Evolutionary conservation across 2,797 vertebrate genomes (phyloP).

Genomic region (Molossus alvarezi): DNA sequence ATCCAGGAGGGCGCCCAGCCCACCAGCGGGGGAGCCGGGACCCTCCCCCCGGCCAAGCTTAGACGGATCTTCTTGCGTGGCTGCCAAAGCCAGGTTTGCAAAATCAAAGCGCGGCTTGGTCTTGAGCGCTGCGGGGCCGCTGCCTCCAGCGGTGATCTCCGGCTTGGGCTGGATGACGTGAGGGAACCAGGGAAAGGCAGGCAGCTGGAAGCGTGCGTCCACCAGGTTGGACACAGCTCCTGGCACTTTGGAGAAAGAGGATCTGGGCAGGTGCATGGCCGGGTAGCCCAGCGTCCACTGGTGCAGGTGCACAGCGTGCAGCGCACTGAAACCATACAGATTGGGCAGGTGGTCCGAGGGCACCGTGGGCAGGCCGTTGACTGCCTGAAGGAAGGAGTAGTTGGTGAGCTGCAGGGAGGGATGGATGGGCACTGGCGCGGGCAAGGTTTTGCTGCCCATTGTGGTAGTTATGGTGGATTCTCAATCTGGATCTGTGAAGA

Average conservation of each 20-base stretch:
- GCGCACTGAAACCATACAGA: slow-evolving; percentile 97
- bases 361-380: slow-evolving; percentile 94
- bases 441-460: slow-evolving; percentile 99
- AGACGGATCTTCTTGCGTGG: slow-evolving; percentile 96
- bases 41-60: slow-evolving; percentile 94
- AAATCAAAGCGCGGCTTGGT: slow-evolving; percentile 98
- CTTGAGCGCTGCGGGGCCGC: slow-evolving; percentile 90
- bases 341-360: slow-evolving; percentile 96
- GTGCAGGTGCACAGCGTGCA: slow-evolving; percentile 97
- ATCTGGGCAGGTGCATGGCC: slow-evolving; percentile 95
- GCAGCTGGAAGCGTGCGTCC: slow-evolving; percentile 93
- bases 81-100: slow-evolving; percentile 97
- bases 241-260: slow-evolving; percentile 96
- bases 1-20: slow-evolving; percentile 95
- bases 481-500: slow-evolving; percentile 83
- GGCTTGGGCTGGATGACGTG: slow-evolving; percentile 96
- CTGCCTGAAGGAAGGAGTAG: slow-evolving; percentile 97
- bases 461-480: slow-evolving; percentile 46
- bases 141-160: slow-evolving; percentile 85
- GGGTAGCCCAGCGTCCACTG: slow-evolving; percentile 99
- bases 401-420: slow-evolving; percentile 97
- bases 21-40: slow-evolving; percentile 91
- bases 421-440: slow-evolving; percentile 97
- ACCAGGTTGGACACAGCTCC: slow-evolving; percentile 90
- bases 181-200: slow-evolving; percentile 96